Evolutionary conservation across 1,140 invertebrate genomes (phyloP), one percentile per base, ranked within the genome.

Genomic region (Ectropis grisescens): DNA sequence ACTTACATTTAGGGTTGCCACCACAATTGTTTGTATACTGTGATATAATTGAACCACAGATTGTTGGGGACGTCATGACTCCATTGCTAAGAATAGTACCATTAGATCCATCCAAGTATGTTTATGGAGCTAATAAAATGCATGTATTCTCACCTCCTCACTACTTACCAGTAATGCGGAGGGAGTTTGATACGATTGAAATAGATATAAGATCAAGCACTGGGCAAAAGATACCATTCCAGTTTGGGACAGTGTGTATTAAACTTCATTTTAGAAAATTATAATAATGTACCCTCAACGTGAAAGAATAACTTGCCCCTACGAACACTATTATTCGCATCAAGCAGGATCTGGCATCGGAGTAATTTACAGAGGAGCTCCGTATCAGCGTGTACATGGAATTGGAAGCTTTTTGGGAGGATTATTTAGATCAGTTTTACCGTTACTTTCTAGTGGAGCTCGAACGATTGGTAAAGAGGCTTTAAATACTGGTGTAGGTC

Each of bases 1-100:
- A 54, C 35, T 31, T 60, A 29, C 33, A 53, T 38, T 37, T 51
- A 35, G 51, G 47, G 1, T 25, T 53, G 26, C 55, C 55, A 24
- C 33, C 51, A 12, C 51, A 64, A 36, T 28, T 58, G 29, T 69
- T 62, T 45, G 41, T 70, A 34, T 70, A 74, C 35, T 57, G 44
- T 28, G 62, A 69, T 40, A 59, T 67, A 12, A 33, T 62, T 8
- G 50, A 58, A 37, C 50, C 58, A 7, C 61, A 70, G 34, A 47
- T 61, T 8, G 52, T 70, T 25, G 61, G 60, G 8, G 56, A 70
- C 41, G 47, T 58, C 5, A 50, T 60, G 28, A 48, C 44, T 11
- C 45, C 55, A 13, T 35, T 64, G 19, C 33, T 65, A n/a, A 37
- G 59, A 43, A 45, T 62, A 2, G 39, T 68, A 33, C 41, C 48